Evolutionary conservation across 2,797 vertebrate species (phyloP).

Genomic region (Sebastes hopkinsi): DNA sequence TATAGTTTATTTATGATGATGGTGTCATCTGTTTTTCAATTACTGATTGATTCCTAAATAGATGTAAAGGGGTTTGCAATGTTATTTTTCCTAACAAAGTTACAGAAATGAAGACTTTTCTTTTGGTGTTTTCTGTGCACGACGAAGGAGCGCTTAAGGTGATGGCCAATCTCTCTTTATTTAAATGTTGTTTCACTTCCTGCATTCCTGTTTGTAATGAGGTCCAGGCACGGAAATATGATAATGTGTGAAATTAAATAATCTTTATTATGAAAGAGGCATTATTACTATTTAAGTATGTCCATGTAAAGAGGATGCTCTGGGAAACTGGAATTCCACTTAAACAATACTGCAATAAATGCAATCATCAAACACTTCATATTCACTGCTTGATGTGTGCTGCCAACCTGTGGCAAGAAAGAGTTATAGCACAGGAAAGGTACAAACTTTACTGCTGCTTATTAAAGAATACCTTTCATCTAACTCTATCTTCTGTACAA

Average conservation of each 20-base stretch:
- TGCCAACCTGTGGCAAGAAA: background rate
- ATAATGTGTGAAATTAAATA: slow-evolving; percentile 10
- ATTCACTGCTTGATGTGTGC: background rate
- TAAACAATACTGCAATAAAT: slow-evolving; percentile 33
- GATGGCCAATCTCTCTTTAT: slow-evolving; percentile 8
- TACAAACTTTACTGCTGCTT: background rate
- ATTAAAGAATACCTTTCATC: background rate
- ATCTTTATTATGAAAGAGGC: slow-evolving; percentile 29
- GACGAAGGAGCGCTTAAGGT: slow-evolving; percentile 3
- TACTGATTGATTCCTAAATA: background rate
- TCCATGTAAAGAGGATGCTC: background rate
- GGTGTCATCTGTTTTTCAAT: background rate
- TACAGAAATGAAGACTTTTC: background rate
- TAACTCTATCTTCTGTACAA: background rate
- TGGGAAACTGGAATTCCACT: slow-evolving; percentile 1
- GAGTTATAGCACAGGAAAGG: background rate
- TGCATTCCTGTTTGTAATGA: slow-evolving; percentile 38
- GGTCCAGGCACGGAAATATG: slow-evolving; percentile 3
- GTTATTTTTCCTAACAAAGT: background rate
- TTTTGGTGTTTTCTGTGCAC: background rate
- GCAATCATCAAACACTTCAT: background rate
- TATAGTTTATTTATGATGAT: background rate
- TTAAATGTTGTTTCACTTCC: slow-evolving; percentile 23
- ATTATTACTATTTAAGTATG: slow-evolving; percentile 5
- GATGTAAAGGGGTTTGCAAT: background rate